Base-by-base conservation (phyloP, 2,888 invertebrate genomes). In the Eristalis tenax region DNA sequence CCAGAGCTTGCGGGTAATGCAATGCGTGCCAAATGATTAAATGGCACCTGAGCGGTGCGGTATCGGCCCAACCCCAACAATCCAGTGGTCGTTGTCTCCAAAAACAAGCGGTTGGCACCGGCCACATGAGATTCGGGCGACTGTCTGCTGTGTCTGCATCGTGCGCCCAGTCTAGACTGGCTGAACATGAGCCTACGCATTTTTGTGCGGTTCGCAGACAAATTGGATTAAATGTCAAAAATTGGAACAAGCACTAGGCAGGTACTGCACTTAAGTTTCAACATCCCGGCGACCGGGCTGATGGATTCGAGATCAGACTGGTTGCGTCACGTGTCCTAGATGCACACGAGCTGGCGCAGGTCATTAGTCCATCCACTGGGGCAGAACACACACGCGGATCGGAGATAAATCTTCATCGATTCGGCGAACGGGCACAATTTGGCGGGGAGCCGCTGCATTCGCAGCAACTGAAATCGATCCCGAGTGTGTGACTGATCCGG, bases 201-300 rank as follows among this genome's bases (percentile, higher is more conserved):
- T 68, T 73, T 64, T 68, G 83, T 75, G 80, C 57, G 35, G 50
- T n/a, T 76, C n/a, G 83, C 73, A 68, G 87, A 87, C 87, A 87
- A 87, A 87, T 87, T 87, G 83, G 87, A 87, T 83, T 83, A 87
- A 87, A 83, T 83, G 87, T 87, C 80, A 76, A 87, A 87, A 87
- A 87, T 83, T 83, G 87, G 83, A 87, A 83, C 87, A 87, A 76
- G 68, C 83, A 68, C 78, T 66, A 28, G 63, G 10, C 38, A 26
- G 26, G 26, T 26, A 59, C 26, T 59, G 13, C 59, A 23, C 59
- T 59, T 23, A 26, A 59, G 26, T 59, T 26, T 28, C 59, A 26
- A 26, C 59, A 26, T 5, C 15, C 3, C 18, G 10, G 5, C 50
- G 11, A 11, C 35, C 35, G 2, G 13, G 68, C 26, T 68, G 73